phyloP scores from a whole-genome alignment of 2,113 vertebrate species.

The Aptenodytes patagonicus region DNA sequence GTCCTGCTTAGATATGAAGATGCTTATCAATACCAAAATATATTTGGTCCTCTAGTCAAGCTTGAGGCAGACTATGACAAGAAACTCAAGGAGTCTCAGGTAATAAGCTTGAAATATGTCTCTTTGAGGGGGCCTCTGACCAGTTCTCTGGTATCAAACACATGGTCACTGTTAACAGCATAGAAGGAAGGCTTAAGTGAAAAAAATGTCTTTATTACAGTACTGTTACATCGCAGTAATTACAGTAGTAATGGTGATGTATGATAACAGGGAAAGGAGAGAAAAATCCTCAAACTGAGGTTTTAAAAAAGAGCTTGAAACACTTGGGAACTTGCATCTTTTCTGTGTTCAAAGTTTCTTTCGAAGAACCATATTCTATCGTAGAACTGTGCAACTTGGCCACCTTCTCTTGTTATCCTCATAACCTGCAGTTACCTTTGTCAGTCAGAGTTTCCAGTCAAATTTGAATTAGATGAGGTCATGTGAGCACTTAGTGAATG shows the following conservation, averaged over 20 bases:
- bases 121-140: neutral
- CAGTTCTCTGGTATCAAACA: neutral
- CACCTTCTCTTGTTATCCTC: neutral
- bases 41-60: slow-evolving; percentile 97
- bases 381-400: neutral
- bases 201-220: neutral
- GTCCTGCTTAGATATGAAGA: slow-evolving; percentile 96
- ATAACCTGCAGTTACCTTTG: neutral
- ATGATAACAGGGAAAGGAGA: neutral
- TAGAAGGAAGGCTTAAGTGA: neutral
- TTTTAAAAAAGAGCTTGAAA: neutral
- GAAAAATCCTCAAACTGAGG: neutral
- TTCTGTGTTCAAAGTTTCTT: neutral
- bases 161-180: neutral
- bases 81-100: slow-evolving; percentile 99
- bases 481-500: neutral
- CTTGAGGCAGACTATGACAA: slow-evolving; percentile 99
- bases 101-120: slow-evolving; percentile 11
- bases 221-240: neutral
- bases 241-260: neutral
- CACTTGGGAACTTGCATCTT: neutral
- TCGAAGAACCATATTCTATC: neutral
- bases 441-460: neutral
- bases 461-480: neutral
- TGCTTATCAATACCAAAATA: slow-evolving; percentile 99